Evolutionary conservation across 2,797 vertebrate genomes (phyloP).

Genomic region (Falco biarmicus): DNA sequence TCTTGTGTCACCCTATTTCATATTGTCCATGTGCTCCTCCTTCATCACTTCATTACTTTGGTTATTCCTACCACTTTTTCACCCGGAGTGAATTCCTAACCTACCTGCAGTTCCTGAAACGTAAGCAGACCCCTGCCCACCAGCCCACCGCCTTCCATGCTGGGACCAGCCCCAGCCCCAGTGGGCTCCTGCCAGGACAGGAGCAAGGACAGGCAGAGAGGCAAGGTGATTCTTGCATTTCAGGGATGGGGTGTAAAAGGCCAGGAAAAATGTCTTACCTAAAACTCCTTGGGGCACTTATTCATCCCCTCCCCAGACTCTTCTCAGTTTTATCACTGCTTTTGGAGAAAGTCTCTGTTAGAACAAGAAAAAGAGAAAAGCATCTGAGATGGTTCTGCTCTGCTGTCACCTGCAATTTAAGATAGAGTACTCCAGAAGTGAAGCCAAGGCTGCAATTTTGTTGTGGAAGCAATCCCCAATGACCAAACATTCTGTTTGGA

Average conservation of each 20-base stretch:
- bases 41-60: neutral
- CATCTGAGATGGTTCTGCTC: neutral
- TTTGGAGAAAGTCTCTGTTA: neutral
- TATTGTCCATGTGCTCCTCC: neutral
- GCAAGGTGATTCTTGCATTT: rapidly evolving
- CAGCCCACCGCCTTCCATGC: rapidly evolving
- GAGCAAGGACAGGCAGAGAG: no score
- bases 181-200: neutral
- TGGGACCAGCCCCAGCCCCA: neutral
- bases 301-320: neutral
- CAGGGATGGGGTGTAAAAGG: neutral
- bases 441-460: neutral
- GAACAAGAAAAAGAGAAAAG: no score
- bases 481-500: neutral
- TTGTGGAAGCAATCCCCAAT: neutral
- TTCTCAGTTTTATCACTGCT: neutral
- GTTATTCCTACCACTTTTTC: neutral
- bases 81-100: neutral
- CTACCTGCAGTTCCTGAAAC: neutral
- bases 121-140: neutral
- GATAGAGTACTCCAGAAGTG: neutral
- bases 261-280: rapidly evolving
- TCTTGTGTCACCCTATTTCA: neutral
- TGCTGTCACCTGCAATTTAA: neutral
- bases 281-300: neutral